These are phyloP conservation scores for Saguinus midas DNA, from an alignment of 2,113 vertebrate species.

Conservation along the genomic window DNA sequence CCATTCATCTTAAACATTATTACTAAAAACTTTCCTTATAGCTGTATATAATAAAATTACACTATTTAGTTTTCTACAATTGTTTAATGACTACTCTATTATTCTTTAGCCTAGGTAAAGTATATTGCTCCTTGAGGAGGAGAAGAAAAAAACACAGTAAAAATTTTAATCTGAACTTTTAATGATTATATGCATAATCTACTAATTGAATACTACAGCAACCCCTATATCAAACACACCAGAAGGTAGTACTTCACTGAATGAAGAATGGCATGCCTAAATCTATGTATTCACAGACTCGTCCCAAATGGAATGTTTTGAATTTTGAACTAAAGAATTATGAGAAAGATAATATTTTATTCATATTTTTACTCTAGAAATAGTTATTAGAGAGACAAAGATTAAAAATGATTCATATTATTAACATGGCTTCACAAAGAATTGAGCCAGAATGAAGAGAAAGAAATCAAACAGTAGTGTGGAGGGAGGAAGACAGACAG, in stretches of 20 bases:
- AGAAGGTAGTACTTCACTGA: neutral
- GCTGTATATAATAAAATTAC: neutral
- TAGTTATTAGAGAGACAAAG: neutral
- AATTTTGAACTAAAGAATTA: neutral
- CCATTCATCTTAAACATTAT: neutral
- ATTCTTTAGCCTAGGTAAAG: neutral
- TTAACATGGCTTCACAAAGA: neutral
- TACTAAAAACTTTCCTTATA: neutral
- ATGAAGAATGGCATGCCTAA: neutral
- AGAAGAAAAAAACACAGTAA: neutral
- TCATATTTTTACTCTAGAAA: neutral
- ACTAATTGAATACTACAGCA: neutral
- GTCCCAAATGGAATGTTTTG: neutral
- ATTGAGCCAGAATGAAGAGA: neutral
- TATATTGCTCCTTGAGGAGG: neutral
- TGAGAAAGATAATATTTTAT: neutral
- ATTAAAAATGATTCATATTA: neutral
- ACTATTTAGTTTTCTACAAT: neutral
- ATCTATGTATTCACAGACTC: neutral
- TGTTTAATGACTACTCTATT: neutral
- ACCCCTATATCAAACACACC: neutral
- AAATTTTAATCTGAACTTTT: neutral
- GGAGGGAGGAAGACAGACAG: neutral
- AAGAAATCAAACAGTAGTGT: neutral
- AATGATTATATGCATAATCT: neutral